These are phyloP conservation scores for Gymnoscopelus microlampas DNA, from an alignment of 2,797 vertebrate species.

Conservation along the genomic window DNA sequence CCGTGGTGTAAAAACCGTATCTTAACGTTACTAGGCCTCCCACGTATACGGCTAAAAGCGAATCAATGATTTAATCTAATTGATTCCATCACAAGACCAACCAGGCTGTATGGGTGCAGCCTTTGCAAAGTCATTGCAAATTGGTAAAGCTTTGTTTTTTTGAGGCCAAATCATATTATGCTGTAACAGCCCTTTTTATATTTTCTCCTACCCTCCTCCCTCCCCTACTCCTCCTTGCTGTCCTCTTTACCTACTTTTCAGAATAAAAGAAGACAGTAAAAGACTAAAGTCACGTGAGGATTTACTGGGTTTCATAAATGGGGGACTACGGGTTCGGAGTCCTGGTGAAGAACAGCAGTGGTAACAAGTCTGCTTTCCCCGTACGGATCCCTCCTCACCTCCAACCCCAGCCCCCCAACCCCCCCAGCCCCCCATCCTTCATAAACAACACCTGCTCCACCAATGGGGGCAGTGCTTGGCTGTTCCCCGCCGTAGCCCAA, in stretches of 20 bases:
- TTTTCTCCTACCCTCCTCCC: slow-evolving; percentile 17
- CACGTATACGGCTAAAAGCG: slow-evolving; percentile 42
- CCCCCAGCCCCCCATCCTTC: slow-evolving; percentile 95
- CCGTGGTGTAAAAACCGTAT: slow-evolving; percentile 59
- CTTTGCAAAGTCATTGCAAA: slow-evolving; percentile 56
- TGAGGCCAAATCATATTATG: slow-evolving; percentile 52
- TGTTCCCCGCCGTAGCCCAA: slow-evolving; percentile 93
- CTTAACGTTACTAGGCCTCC: slow-evolving; percentile 52
- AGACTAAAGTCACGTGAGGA: slow-evolving; percentile 73
- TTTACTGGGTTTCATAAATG: slow-evolving; percentile 90
- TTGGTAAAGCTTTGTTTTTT: slow-evolving; percentile 41
- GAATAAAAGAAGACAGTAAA: slow-evolving; percentile 72
- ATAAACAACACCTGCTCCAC: slow-evolving; percentile 96
- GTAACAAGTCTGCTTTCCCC: slow-evolving; percentile 98
- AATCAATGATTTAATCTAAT: slow-evolving; percentile 76
- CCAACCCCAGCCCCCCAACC: slow-evolving; percentile 91
- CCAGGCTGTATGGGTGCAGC: slow-evolving; percentile 63
- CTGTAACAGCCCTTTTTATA: slow-evolving; percentile 40
- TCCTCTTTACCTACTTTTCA: slow-evolving; percentile 36
- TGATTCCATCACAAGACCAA: slow-evolving; percentile 78
- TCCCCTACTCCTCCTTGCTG: not conserved
- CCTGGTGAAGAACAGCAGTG: slow-evolving; percentile 98
- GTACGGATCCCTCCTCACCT: slow-evolving; percentile 98
- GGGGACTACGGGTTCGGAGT: slow-evolving; percentile 99
- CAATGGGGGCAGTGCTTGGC: slow-evolving; percentile 97